phyloP scores from a whole-genome alignment of 2,888 invertebrate genomes.

The Catocala fraxini region DNA sequence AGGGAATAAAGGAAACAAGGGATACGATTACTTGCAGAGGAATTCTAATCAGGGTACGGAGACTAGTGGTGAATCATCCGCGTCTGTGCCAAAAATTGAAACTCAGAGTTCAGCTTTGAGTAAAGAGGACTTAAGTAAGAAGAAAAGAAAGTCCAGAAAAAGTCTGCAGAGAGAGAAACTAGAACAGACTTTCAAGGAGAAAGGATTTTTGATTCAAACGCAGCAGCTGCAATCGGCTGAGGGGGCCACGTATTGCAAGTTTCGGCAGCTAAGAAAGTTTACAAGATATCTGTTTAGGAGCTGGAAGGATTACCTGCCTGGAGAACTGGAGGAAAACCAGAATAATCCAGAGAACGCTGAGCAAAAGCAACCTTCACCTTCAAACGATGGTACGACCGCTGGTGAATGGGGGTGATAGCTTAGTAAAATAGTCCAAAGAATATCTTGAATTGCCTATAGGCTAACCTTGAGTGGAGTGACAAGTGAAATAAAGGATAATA shows the following conservation, averaged over 20 bases:
- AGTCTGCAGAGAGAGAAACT: slow-evolving; percentile 95
- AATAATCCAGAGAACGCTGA: slow-evolving; percentile 29
- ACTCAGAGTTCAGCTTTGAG: slow-evolving; percentile 43
- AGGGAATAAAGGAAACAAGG: slow-evolving; percentile 93
- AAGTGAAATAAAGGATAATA: not conserved
- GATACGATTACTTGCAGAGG: slow-evolving; percentile 92
- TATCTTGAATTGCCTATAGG: slow-evolving; percentile 21
- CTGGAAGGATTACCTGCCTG: slow-evolving; percentile 97
- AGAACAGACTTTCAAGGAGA: slow-evolving; percentile 97
- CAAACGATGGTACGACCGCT: slow-evolving; percentile 49
- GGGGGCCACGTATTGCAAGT: slow-evolving; percentile 97
- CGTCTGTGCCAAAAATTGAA: slow-evolving; percentile 49
- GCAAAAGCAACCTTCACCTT: slow-evolving; percentile 29
- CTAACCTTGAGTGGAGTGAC: slow-evolving; percentile 12
- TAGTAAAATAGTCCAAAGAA: slow-evolving; percentile 10
- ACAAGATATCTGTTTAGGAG: slow-evolving; percentile 96
- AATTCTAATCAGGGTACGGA: slow-evolving; percentile 87
- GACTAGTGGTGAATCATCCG: slow-evolving; percentile 56
- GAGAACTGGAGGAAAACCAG: slow-evolving; percentile 86
- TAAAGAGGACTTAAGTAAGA: slow-evolving; percentile 81
- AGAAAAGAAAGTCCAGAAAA: slow-evolving; percentile 92
- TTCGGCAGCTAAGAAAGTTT: slow-evolving; percentile 95
- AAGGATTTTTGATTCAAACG: slow-evolving; percentile 97
- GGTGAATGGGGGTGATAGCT: slow-evolving; percentile 69
- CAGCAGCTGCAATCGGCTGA: slow-evolving; percentile 97